Percentiles rank a stretch among this genome's conserved stretches.
Conservation (phyloP, 2,888 invertebrate genomes). For the Mesoligia furuncula region DNA sequence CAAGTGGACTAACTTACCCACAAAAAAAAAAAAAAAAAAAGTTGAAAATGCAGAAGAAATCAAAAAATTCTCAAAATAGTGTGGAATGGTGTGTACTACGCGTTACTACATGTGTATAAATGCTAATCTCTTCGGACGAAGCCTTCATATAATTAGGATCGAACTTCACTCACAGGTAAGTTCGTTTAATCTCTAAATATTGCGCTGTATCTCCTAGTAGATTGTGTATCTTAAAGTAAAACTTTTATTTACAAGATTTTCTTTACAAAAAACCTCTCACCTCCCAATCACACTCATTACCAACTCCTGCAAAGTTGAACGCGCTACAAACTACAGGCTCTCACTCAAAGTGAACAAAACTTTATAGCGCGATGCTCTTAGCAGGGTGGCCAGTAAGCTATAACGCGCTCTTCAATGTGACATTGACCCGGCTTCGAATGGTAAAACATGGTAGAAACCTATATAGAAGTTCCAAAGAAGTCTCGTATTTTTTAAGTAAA, state of each 20-base stretch:
- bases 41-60: too few relatives aligned
- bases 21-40: too few relatives aligned
- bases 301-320: constrained; percentile 42
- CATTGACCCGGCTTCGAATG: constrained; percentile 64
- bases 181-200: too few relatives aligned
- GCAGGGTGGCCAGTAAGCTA: constrained; percentile 64
- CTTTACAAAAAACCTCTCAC: neutral
- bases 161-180: too few relatives aligned
- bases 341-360: constrained; percentile 68
- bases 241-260: neutral
- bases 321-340: constrained; percentile 49
- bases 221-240: too few relatives aligned
- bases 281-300: constrained; percentile 24
- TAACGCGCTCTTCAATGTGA: constrained; percentile 65
- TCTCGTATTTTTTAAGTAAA: neutral
- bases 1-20: too few relatives aligned
- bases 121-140: too few relatives aligned
- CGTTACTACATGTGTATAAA: too few relatives aligned
- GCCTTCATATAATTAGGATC: too few relatives aligned
- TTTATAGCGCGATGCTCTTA: constrained; percentile 76
- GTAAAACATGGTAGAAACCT: constrained; percentile 22
- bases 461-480: constrained; percentile 1
- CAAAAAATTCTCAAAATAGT: too few relatives aligned
- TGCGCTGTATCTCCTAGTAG: too few relatives aligned
- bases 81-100: too few relatives aligned